Evolutionary conservation across 2,113 vertebrate genomes (phyloP), one percentile per base, ranked within the genome.

Genomic region (Lonchura striata): DNA sequence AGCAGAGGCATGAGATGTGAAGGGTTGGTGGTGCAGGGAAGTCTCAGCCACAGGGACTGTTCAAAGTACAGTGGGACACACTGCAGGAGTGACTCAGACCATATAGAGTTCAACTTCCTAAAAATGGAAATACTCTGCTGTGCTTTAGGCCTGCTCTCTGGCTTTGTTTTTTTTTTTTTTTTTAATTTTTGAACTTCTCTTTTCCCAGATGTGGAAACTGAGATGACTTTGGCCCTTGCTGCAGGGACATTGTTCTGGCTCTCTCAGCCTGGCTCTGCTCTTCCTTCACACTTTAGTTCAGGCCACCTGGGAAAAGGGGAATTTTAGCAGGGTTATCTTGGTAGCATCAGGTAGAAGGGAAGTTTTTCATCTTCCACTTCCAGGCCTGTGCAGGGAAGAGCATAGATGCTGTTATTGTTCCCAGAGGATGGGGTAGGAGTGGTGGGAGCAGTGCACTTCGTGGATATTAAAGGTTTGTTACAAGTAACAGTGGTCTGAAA

Each of bases 1-100:
- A 83, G 79, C 37, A n/a, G 22, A 47, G 74, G 37, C 0, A 0
- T 10, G 65, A n/a, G 33, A 1, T 35, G 25, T 27, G 88, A 13
- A 10, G 16, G 33, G 35, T 7, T 30, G 7, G 41, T 7, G 31
- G 56, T 18, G 15, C 6, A 37, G 86, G 19, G 53, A 33, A 25
- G 12, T 49, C 21, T 1, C 6, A 7, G 24, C 4, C 11, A 14
- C 59, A 16, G 5, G 33, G 15, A 1, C 28, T 44, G 46, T 42
- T 47, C 31, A 4, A 37, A 15, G 50, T 6, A 0, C 59, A 27
- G 57, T 5, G 3, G 47, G 76, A 44, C 90, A 9, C 33, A 9
- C 33, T 46, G 68, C 70, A 37, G 24, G 11, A 56, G 6, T 21
- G 19, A 31, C 76, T 64, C 37, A 27, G 28, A 33, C 31, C 13